Evolutionary conservation across 2,113 vertebrate genomes (phyloP).

Genomic region (Archilochus colubris): DNA sequence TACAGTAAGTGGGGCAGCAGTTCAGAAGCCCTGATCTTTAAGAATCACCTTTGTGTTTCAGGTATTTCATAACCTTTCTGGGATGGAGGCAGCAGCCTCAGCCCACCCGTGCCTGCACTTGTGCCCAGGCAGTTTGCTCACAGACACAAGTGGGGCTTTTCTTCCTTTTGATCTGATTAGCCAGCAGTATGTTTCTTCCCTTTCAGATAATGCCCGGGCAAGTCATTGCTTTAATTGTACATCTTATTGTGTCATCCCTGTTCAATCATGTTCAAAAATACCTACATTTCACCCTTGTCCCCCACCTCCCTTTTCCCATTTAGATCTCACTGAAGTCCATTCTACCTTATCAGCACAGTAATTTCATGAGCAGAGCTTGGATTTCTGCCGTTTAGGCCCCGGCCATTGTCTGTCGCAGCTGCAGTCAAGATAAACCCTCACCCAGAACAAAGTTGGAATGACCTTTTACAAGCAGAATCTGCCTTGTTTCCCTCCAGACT

Average conservation of each 20-base stretch:
- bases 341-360: slow-evolving; percentile 91
- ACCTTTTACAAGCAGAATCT: slow-evolving; percentile 94
- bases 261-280: slow-evolving; percentile 67
- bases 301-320: slow-evolving; percentile 80
- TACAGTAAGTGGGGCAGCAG: accelerated
- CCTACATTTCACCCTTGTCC: slow-evolving; percentile 61
- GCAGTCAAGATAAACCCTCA: slow-evolving; percentile 97
- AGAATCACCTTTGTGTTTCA: too few species aligned
- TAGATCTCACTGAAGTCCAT: slow-evolving; percentile 87
- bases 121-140: neutral
- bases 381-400: slow-evolving; percentile 92
- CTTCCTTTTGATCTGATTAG: neutral
- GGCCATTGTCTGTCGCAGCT: slow-evolving; percentile 91
- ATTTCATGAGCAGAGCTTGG: slow-evolving; percentile 91
- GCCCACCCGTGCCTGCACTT: neutral
- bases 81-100: accelerated
- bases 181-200: neutral
- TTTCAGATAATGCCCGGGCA: slow-evolving; percentile 30
- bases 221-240: slow-evolving; percentile 60
- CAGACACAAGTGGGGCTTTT: neutral
- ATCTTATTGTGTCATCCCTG: slow-evolving; percentile 71
- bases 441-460: slow-evolving; percentile 96
- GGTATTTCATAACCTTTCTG: neutral
- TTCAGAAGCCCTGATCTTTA: too few species aligned
- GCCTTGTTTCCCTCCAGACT: slow-evolving; percentile 86